Evolutionary conservation across 2,888 invertebrate genomes (phyloP).

Genomic region (Rhagonycha lutea): DNA sequence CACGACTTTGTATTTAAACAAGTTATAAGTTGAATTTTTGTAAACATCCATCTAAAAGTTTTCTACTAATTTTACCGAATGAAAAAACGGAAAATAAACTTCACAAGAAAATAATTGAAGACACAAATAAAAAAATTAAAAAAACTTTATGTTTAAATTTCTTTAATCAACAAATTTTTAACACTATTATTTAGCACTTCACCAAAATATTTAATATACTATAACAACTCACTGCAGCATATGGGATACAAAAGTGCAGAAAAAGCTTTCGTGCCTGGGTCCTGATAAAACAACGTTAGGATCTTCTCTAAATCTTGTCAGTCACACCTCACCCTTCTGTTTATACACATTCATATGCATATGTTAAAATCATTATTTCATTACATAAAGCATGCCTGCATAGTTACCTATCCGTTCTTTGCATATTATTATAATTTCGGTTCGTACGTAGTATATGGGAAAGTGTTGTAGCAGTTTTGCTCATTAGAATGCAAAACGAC

Average conservation of each 20-base stretch:
- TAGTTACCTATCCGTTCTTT: conserved; percentile 42
- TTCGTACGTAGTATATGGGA: conserved; percentile 37
- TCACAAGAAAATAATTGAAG: neutral
- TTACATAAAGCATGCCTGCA: conserved; percentile 34
- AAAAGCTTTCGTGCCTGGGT: neutral
- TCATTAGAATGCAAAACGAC: conserved; percentile 38
- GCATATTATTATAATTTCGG: conserved; percentile 43
- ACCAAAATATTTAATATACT: neutral
- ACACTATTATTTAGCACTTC: neutral
- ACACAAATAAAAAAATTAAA: neutral
- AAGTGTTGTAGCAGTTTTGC: conserved; percentile 40
- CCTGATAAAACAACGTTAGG: conserved; percentile 2
- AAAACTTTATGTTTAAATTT: too few species aligned
- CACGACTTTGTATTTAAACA: neutral
- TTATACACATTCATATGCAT: conserved; percentile 46
- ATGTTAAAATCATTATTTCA: conserved; percentile 35
- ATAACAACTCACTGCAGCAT: neutral
- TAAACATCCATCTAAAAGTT: neutral
- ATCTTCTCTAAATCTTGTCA: conserved; percentile 51
- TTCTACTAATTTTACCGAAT: neutral
- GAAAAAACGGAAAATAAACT: neutral
- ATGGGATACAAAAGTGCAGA: neutral
- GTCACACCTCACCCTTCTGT: conserved; percentile 56
- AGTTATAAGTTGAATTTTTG: neutral
- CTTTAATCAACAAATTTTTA: neutral